Evolutionary conservation across 2,888 invertebrate genomes (phyloP).

Genomic region (Caenorhabditis becei): DNA sequence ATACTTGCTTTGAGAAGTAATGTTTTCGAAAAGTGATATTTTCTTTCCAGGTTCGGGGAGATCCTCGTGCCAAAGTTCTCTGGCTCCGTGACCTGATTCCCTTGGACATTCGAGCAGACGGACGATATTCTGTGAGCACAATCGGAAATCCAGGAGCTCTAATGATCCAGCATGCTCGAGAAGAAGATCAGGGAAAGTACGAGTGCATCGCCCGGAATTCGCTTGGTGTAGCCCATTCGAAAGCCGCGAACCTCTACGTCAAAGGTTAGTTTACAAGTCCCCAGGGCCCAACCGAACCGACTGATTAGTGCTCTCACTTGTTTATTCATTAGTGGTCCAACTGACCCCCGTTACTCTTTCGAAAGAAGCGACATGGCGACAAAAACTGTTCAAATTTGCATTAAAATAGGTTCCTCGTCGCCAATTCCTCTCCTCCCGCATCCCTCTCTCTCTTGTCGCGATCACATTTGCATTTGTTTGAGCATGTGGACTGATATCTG

Average conservation of each 20-base stretch:
- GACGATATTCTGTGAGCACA: slow-evolving; percentile 90
- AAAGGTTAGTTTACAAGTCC: slow-evolving; percentile 82
- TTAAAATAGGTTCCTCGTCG: slow-evolving; percentile 51
- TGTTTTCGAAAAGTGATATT: too few relatives aligned
- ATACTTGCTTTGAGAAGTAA: too few relatives aligned
- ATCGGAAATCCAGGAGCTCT: slow-evolving; percentile 86
- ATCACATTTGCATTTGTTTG: slow-evolving; percentile 61
- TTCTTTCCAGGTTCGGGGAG: slow-evolving; percentile 64
- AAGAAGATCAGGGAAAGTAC: slow-evolving; percentile 83
- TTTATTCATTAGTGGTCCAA: slow-evolving; percentile 34
- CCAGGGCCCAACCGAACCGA: slow-evolving; percentile 10
- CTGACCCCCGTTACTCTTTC: background rate
- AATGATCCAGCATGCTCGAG: slow-evolving; percentile 82
- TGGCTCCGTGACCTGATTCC: slow-evolving; percentile 92
- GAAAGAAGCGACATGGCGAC: slow-evolving; percentile 24
- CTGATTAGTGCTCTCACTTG: slow-evolving; percentile 14
- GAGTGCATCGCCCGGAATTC: slow-evolving; percentile 83
- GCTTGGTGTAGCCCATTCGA: slow-evolving; percentile 83
- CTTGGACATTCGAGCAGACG: slow-evolving; percentile 87
- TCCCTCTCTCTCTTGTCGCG: slow-evolving; percentile 47
- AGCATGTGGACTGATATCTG: slow-evolving; percentile 57
- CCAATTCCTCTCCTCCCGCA: slow-evolving; percentile 31
- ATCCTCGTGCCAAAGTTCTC: slow-evolving; percentile 82
- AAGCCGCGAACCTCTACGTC: slow-evolving; percentile 83
- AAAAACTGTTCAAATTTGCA: slow-evolving; percentile 60